Evolutionary conservation across 1,140 invertebrate species (phyloP).

Genomic region (Macrobrachium rosenbergii): DNA sequence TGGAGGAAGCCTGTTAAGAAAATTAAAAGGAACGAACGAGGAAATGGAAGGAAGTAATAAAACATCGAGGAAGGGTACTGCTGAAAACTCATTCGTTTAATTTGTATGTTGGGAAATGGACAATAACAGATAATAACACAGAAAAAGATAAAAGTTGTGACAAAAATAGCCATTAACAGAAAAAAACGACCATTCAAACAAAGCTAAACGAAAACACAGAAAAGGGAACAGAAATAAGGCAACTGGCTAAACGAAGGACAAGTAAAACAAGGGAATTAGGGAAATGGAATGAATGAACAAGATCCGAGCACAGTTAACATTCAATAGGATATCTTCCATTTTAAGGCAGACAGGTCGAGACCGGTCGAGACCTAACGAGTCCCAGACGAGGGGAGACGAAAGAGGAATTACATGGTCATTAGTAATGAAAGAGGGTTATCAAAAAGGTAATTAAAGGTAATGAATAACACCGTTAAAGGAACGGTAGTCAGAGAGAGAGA

Average conservation of each 20-base stretch:
- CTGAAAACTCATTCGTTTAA: background rate
- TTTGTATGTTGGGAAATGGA: too few relatives aligned
- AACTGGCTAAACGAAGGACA: background rate
- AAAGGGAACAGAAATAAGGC: background rate
- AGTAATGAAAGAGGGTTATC: background rate
- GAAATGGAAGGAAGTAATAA: background rate
- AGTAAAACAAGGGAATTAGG: background rate
- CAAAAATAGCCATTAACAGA: too few relatives aligned
- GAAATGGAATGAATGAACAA: background rate
- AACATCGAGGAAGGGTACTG: background rate
- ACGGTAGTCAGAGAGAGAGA: background rate
- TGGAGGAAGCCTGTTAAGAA: background rate
- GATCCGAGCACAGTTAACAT: too few relatives aligned
- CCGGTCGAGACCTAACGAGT: background rate
- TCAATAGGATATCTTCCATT: too few relatives aligned
- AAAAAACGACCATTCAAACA: too few relatives aligned
- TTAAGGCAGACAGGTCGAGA: too few relatives aligned
- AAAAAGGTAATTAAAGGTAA: background rate
- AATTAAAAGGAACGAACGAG: background rate
- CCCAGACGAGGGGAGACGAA: background rate
- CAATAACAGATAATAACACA: too few relatives aligned
- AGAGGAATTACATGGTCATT: background rate
- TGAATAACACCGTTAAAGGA: background rate
- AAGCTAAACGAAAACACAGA: background rate
- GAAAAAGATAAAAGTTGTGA: too few relatives aligned